Evolutionary conservation across 2,888 invertebrate genomes (phyloP).

Genomic region (Drosophila dives): DNA sequence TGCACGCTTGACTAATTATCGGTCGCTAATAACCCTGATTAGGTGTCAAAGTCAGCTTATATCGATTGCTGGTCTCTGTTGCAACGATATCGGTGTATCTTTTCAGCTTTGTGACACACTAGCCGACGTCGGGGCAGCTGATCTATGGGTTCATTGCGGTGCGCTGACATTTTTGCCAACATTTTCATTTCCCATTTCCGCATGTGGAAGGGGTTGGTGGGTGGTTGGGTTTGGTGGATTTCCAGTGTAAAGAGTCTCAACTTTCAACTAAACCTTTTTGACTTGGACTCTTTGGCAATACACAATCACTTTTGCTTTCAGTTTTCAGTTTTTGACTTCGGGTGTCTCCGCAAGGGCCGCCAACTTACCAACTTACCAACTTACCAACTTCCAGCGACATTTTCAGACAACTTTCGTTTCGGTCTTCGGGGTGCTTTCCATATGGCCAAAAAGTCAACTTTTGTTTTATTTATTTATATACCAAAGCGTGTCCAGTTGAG

Average conservation of each 20-base stretch:
- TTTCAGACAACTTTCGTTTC: slow-evolving; percentile 76
- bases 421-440: slow-evolving; percentile 62
- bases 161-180: slow-evolving; percentile 27
- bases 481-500: slow-evolving; percentile 39
- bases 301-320: slow-evolving; percentile 80
- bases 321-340: slow-evolving; percentile 57
- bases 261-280: slow-evolving; percentile 71
- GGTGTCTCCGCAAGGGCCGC: slow-evolving; percentile 49
- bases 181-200: slow-evolving; percentile 18
- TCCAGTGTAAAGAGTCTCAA: slow-evolving; percentile 49
- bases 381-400: slow-evolving; percentile 56
- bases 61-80: slow-evolving; percentile 59
- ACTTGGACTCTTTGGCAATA: slow-evolving; percentile 38
- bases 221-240: slow-evolving; percentile 22
- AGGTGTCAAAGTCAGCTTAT: slow-evolving; percentile 73
- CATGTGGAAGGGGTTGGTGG: slow-evolving; percentile 40
- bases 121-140: slow-evolving; percentile 10
- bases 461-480: slow-evolving; percentile 52
- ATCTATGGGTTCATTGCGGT: slow-evolving; percentile 59
- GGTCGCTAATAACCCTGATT: slow-evolving; percentile 57
- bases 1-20: slow-evolving; percentile 53
- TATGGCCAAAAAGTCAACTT: slow-evolving; percentile 43
- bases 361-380: slow-evolving; percentile 21
- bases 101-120: slow-evolving; percentile 2
- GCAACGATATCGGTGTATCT: not conserved